phyloP scores from a whole-genome alignment of 2,113 vertebrate species.

The Oriolus oriolus region DNA sequence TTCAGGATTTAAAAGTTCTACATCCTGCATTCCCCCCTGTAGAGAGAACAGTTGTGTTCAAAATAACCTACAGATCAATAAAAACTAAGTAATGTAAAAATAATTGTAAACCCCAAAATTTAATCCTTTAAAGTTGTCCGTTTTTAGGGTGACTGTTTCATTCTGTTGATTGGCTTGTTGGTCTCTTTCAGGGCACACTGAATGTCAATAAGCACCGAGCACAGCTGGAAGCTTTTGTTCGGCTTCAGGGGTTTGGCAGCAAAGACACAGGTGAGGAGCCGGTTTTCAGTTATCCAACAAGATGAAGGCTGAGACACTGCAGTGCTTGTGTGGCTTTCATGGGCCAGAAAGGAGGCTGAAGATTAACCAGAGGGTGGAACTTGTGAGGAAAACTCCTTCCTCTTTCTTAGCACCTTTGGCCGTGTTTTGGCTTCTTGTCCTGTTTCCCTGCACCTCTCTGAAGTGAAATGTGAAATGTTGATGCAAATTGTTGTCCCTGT shows the following conservation, averaged over 20 bases:
- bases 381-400: not conserved
- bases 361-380: not conserved
- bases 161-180: not conserved
- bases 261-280: constrained; percentile 82
- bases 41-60: not conserved
- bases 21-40: accelerated
- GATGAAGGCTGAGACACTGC: not conserved
- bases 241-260: constrained; percentile 73
- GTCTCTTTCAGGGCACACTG: constrained; percentile 80
- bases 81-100: not conserved
- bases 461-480: not conserved
- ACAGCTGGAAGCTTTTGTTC: constrained; percentile 85
- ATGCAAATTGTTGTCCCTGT: not conserved
- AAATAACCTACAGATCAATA: not conserved
- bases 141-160: not conserved
- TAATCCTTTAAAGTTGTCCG: not conserved
- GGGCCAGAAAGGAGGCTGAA: not conserved
- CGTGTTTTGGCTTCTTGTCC: not conserved
- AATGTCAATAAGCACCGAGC: constrained; percentile 89
- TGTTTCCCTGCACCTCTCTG: not conserved
- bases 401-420: not conserved
- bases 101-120: not conserved
- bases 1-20: not conserved
- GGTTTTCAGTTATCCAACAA: not conserved
- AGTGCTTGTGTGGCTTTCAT: not conserved